Evolutionary conservation across 1,140 invertebrate genomes (phyloP).

Genomic region (Listronotus bonariensis): DNA sequence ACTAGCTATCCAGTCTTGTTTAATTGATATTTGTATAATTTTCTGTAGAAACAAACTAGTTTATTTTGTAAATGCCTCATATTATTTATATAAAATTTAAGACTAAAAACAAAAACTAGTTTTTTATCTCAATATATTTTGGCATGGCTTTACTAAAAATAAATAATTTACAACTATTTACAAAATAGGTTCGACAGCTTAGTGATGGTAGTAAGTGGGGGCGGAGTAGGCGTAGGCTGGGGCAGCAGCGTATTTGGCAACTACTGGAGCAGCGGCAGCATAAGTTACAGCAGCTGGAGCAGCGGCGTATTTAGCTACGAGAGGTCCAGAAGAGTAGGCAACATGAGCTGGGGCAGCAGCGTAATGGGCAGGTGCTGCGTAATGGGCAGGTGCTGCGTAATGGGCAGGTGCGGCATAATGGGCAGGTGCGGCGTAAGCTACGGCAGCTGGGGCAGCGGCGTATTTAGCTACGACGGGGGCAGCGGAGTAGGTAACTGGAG

Average conservation of each 20-base stretch:
- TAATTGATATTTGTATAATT: too few relatives aligned
- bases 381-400: constrained; percentile 23
- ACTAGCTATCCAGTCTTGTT: too few relatives aligned
- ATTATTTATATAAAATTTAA: too few relatives aligned
- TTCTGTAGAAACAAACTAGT: too few relatives aligned
- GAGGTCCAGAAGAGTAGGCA: constrained; percentile 38
- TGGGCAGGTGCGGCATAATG: constrained; percentile 36
- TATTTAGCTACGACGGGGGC: constrained; percentile 21
- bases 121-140: background rate
- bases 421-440: constrained; percentile 29
- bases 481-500: constrained; percentile 44
- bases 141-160: constrained; percentile 1
- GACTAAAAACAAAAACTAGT: too few relatives aligned
- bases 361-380: constrained; percentile 46
- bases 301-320: constrained; percentile 28
- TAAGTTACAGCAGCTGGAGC: constrained; percentile 31
- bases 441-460: constrained; percentile 18
- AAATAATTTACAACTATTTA: constrained; percentile 12
- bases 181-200: background rate
- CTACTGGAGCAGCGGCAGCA: constrained; percentile 39
- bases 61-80: too few relatives aligned
- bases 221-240: constrained; percentile 42
- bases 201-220: constrained; percentile 9
- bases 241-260: constrained; percentile 50
- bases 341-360: constrained; percentile 26